A percentile compares a stretch with the other conserved stretches of the same genome.
Evolutionary conservation across 2,888 invertebrate genomes (phyloP).

Genomic region (Leucoma salicis): DNA sequence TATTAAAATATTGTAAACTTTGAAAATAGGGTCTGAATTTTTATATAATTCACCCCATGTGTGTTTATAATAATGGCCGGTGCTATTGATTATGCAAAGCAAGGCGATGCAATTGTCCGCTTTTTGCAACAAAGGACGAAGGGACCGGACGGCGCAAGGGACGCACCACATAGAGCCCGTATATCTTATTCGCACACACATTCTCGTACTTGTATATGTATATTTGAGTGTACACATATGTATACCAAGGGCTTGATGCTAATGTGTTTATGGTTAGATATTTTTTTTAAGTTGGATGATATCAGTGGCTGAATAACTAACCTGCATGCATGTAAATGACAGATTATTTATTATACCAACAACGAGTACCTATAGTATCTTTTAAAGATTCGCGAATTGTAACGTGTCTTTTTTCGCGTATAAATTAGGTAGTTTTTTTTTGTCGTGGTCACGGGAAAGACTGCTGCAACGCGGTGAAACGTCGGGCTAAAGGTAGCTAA

Average conservation of each 20-base stretch:
- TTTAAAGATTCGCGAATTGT: no score
- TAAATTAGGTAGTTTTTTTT: no score
- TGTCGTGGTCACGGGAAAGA: no score
- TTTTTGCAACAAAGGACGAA: slow-evolving; percentile 62
- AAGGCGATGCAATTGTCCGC: slow-evolving; percentile 67
- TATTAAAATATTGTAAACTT: slow-evolving; percentile 16
- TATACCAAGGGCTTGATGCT: background rate
- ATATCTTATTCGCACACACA: slow-evolving; percentile 26
- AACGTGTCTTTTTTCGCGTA: no score
- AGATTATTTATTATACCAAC: no score
- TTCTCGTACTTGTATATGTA: slow-evolving; percentile 2
- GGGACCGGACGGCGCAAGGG: slow-evolving; percentile 55
- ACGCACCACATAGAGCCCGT: slow-evolving; percentile 35
- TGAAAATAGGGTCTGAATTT: slow-evolving; percentile 21
- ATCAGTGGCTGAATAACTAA: no score
- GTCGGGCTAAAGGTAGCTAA: no score
- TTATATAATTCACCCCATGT: slow-evolving; percentile 50
- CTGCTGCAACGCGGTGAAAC: no score
- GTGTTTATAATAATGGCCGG: slow-evolving; percentile 52
- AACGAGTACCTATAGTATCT: no score
- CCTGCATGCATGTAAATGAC: no score
- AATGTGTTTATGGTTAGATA: background rate
- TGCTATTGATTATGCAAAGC: slow-evolving; percentile 76
- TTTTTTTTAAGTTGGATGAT: no score
- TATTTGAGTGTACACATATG: background rate